Percentiles rank a stretch among this genome's conserved stretches.
Conservation (phyloP, 2,888 invertebrate genomes). For the Stenodera caucasica region DNA sequence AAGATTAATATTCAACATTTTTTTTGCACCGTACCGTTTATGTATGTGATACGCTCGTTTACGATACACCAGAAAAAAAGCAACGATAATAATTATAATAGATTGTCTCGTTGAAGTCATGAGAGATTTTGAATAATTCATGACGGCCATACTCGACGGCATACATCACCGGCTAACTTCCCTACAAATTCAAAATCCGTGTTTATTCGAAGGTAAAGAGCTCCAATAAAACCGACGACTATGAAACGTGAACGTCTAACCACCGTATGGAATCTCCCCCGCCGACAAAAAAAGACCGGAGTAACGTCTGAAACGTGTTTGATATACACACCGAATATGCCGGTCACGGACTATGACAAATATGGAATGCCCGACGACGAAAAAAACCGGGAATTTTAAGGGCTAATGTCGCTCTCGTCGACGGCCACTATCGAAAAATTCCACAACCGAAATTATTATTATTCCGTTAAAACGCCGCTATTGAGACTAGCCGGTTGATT, state of each 20-base stretch:
- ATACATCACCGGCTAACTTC: conserved; percentile 16
- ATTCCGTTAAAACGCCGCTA: too few species aligned
- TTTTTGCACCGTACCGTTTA: conserved; percentile 22
- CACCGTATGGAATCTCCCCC: too few species aligned
- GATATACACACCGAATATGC: conserved; percentile 31
- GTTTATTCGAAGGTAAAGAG: conserved; percentile 27
- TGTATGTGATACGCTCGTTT: neutral
- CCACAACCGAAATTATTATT: neutral
- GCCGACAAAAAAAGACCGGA: neutral
- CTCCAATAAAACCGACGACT: conserved; percentile 20
- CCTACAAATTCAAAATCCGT: conserved; percentile 27
- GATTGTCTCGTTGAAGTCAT: too few species aligned
- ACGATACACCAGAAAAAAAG: neutral
- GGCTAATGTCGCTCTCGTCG: conserved; percentile 40
- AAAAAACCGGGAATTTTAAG: neutral
- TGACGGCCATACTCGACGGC: conserved; percentile 7
- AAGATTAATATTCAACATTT: conserved; percentile 38
- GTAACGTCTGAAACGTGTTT: conserved; percentile 20
- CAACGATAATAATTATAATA: neutral
- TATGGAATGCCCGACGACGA: conserved; percentile 37
- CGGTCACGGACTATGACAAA: conserved; percentile 44
- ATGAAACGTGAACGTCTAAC: conserved; percentile 23
- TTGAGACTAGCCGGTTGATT: conserved; percentile 4
- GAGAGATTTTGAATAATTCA: conserved; percentile 5
- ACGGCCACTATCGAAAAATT: neutral